These are phyloP conservation scores for Diarsia rubi DNA, from an alignment of 2,888 invertebrate species.

Conservation along the genomic window DNA sequence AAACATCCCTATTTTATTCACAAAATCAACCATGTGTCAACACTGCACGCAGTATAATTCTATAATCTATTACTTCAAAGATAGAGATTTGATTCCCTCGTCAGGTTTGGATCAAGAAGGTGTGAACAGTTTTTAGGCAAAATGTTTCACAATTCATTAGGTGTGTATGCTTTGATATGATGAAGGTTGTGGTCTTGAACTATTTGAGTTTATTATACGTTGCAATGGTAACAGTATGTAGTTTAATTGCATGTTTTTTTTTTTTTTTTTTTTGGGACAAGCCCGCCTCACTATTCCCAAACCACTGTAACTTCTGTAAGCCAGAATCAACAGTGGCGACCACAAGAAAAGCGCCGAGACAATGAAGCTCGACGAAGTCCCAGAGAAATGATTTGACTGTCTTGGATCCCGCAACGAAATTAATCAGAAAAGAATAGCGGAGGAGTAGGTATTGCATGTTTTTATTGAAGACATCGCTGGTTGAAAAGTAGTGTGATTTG, in stretches of 20 bases:
- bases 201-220: conserved; percentile 30
- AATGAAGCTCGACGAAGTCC: too few species aligned
- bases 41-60: neutral
- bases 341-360: too few species aligned
- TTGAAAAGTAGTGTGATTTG: conserved; percentile 21
- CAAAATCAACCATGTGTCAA: conserved; percentile 20
- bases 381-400: too few species aligned
- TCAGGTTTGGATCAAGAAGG: conserved; percentile 13
- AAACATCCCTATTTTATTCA: too few species aligned
- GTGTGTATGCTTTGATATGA: conserved; percentile 41
- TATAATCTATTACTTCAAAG: rapidly evolving
- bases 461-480: conserved; percentile 11
- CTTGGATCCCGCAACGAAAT: too few species aligned
- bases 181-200: conserved; percentile 58
- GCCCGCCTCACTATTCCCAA: too few species aligned
- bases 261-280: conserved; percentile 48
- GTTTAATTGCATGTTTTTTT: conserved; percentile 21
- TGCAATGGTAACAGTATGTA: conserved; percentile 20
- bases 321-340: too few species aligned
- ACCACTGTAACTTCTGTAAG: too few species aligned
- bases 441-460: neutral
- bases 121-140: conserved; percentile 33
- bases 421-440: too few species aligned
- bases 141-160: conserved; percentile 59
- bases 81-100: conserved; percentile 33